Evolutionary conservation across 2,113 vertebrate genomes (phyloP).

Genomic region (Dasyurus viverrinus): DNA sequence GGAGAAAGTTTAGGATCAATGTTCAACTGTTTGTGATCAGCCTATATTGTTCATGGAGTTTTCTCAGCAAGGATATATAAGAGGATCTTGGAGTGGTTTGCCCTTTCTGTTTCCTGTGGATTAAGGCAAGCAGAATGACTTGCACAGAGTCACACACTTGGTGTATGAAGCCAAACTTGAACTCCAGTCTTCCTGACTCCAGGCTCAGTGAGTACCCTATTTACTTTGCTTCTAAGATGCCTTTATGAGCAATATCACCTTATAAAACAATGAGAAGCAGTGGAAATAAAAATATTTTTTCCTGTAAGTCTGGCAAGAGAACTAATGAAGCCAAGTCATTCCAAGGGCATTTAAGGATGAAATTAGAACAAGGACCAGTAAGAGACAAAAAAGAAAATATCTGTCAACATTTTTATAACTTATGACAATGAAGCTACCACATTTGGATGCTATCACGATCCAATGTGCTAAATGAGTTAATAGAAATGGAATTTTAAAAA

Average conservation of each 20-base stretch:
- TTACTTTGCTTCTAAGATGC: background rate
- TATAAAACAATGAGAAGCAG: background rate
- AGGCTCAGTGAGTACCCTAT: background rate
- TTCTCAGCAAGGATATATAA: background rate
- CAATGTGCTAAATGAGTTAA: background rate
- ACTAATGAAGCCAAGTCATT: background rate
- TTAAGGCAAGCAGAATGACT: background rate
- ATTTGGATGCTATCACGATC: background rate
- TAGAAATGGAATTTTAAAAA: background rate
- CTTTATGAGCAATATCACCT: background rate
- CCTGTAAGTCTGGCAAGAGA: background rate
- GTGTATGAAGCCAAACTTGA: background rate
- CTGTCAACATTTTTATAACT: background rate
- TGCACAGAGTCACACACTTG: background rate
- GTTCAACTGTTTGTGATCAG: background rate
- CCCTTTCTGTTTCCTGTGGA: background rate
- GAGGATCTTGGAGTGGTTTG: background rate
- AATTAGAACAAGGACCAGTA: background rate
- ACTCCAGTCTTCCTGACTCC: background rate
- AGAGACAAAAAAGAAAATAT: background rate
- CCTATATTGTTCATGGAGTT: background rate
- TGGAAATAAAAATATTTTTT: background rate
- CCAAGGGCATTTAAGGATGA: background rate
- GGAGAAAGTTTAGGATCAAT: background rate
- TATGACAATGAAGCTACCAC: background rate